Conservation (phyloP, 2,797 vertebrate genomes). For the Phyllotis vaccarum region DNA sequence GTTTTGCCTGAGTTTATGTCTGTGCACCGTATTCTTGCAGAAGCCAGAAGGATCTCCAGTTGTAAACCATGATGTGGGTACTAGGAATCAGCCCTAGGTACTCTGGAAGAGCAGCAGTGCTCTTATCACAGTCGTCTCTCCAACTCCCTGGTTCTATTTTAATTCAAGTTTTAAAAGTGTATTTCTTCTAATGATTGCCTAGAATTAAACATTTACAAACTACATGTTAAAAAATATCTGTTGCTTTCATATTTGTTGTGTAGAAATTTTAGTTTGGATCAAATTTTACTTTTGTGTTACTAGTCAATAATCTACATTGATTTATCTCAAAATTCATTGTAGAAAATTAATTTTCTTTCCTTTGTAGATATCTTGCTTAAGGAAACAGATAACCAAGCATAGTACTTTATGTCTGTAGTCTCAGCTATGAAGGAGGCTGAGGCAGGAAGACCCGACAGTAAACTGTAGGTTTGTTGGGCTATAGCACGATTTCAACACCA, state of each 20-base stretch:
- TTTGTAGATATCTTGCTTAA: constrained; percentile 7
- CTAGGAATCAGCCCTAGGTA: background rate
- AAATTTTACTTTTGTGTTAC: background rate
- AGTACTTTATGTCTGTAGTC: background rate
- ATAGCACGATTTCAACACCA: background rate
- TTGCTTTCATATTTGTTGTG: constrained; percentile 27
- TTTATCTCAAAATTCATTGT: background rate
- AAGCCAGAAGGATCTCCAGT: background rate
- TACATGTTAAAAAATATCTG: background rate
- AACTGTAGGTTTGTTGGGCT: background rate
- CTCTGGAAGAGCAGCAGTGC: background rate
- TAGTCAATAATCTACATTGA: background rate
- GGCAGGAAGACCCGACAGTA: background rate
- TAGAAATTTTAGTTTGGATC: background rate
- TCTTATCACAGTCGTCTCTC: background rate
- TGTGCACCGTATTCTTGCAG: background rate
- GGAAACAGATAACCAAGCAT: background rate
- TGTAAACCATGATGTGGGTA: background rate
- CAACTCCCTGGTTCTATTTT: background rate
- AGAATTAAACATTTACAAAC: background rate
- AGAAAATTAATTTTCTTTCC: constrained; percentile 38
- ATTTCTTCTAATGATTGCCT: background rate
- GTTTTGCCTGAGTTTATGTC: too few relatives aligned
- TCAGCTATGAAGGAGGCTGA: background rate
- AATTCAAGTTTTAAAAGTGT: background rate